These are phyloP conservation scores for Morbakka virulenta DNA, from an alignment of 30 jellyfish, hydroid and myxozoan genomes.

Conservation along the genomic window DNA sequence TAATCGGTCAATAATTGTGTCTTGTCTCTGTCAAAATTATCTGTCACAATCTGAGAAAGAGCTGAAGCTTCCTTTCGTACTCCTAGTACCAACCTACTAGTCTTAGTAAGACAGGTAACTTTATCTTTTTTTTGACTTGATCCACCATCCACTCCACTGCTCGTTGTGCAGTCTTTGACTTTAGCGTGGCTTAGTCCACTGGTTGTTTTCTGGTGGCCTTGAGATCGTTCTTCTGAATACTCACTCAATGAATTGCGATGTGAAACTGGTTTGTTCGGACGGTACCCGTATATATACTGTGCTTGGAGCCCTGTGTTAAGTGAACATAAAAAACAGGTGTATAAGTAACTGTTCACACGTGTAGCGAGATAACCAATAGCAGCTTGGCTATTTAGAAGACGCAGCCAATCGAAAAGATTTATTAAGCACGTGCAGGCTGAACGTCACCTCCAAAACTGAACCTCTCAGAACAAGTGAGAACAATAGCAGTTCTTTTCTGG, in stretches of 20 bases:
- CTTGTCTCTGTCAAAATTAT: not conserved
- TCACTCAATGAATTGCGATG: slow-evolving; percentile 42
- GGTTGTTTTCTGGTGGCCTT: slow-evolving; percentile 67
- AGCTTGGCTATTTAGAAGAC: slow-evolving; percentile 34
- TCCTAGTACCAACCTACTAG: slow-evolving; percentile 46
- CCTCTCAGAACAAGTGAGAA: no score
- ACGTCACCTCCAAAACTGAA: not conserved
- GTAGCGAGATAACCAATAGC: slow-evolving; percentile 68
- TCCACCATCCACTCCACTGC: not conserved
- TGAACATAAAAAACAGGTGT: slow-evolving; percentile 75
- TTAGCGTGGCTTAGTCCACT: slow-evolving; percentile 24
- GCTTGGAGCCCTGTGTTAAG: slow-evolving; percentile 27
- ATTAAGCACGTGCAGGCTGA: slow-evolving; percentile 45
- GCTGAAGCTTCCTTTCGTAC: slow-evolving; percentile 9
- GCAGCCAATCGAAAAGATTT: slow-evolving; percentile 16
- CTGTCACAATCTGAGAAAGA: not conserved
- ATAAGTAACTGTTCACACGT: slow-evolving; percentile 63
- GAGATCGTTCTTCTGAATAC: slow-evolving; percentile 19
- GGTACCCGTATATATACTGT: slow-evolving; percentile 83
- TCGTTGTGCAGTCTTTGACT: slow-evolving; percentile 5
- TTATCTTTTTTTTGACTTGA: slow-evolving; percentile 21
- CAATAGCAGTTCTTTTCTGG: no score
- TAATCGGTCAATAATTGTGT: slow-evolving; percentile 25
- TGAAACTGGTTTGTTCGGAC: slow-evolving; percentile 67
- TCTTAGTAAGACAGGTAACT: slow-evolving; percentile 11